Conservation (phyloP, 2,888 invertebrate species). For the Nebria salina region DNA sequence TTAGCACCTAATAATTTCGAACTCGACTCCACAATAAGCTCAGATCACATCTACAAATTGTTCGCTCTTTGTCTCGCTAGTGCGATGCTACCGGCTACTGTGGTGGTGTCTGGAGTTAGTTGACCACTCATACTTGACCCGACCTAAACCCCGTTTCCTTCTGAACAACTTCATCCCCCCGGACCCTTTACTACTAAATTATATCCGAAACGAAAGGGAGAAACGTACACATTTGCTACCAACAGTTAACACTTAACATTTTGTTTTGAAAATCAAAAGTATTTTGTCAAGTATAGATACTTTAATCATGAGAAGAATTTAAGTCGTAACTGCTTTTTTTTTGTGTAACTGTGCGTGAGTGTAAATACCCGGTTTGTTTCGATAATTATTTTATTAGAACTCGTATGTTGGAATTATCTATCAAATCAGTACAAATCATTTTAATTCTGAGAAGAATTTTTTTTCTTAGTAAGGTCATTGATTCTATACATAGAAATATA, state of each 20-base stretch:
- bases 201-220: not conserved
- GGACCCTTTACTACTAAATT: not conserved
- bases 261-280: not conserved
- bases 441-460: not conserved
- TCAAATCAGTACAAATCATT: conserved; percentile 35
- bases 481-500: not conserved
- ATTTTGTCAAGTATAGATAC: conserved; percentile 4
- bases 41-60: conserved; percentile 35
- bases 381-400: conserved; percentile 45
- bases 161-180: not conserved
- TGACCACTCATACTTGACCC: conserved; percentile 47
- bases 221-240: not conserved
- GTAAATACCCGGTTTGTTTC: conserved; percentile 38
- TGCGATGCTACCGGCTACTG: conserved; percentile 28
- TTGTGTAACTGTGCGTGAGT: conserved; percentile 33
- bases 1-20: conserved; percentile 43
- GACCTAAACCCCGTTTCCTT: conserved; percentile 23
- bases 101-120: conserved; percentile 28
- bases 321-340: conserved; percentile 39
- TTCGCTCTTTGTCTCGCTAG: conserved; percentile 24
- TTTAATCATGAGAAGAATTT: conserved; percentile 17
- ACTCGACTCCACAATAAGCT: conserved; percentile 38
- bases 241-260: not conserved
- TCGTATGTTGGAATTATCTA: conserved; percentile 32
- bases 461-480: not conserved